Percentiles rank a stretch among this genome's conserved stretches.
phyloP scores from a whole-genome alignment of 2,797 vertebrate genomes.

The Loriculus beryllinus region DNA sequence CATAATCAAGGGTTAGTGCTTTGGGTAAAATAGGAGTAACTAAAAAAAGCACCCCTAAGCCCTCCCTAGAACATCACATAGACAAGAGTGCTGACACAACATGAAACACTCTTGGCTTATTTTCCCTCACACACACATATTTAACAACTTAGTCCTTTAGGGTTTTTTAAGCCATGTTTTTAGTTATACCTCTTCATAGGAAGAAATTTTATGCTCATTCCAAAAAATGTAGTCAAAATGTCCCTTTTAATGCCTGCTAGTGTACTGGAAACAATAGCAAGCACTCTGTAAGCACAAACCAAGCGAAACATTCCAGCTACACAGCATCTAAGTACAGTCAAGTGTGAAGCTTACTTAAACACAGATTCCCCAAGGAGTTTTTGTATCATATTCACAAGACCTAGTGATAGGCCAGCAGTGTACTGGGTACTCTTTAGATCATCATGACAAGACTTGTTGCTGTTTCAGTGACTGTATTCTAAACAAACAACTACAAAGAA shows the following conservation, averaged over 20 bases:
- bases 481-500: not conserved
- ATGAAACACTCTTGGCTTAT: accelerated
- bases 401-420: not conserved
- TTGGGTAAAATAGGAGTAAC: not conserved
- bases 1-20: not conserved
- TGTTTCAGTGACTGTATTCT: not conserved
- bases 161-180: not conserved
- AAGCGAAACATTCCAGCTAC: not conserved
- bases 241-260: not conserved
- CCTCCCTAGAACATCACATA: not conserved
- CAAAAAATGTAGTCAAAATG: not conserved
- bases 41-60: not conserved
- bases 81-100: not conserved
- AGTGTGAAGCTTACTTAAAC: not conserved
- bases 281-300: not conserved
- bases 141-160: not conserved
- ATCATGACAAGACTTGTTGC: not conserved
- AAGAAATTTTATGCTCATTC: not conserved
- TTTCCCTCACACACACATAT: not conserved
- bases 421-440: accelerated
- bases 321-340: not conserved
- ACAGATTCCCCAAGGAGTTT: accelerated
- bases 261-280: not conserved
- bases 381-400: not conserved
- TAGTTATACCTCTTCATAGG: accelerated